Conservation (phyloP, 2,113 vertebrate genomes). For the Lophotis ruficrista region DNA sequence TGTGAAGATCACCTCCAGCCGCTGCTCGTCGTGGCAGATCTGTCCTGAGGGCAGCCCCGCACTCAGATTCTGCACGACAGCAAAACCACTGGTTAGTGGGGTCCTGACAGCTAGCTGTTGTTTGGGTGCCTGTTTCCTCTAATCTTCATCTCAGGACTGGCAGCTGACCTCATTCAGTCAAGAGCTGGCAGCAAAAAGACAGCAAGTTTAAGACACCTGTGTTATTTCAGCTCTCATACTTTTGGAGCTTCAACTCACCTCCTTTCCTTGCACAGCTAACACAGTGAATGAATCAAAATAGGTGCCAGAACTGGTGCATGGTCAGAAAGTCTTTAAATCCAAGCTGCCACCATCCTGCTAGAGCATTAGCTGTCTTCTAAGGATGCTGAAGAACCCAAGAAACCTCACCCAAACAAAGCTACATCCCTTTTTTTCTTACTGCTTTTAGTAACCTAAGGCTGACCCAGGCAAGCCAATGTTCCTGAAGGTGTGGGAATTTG, state of each 20-base stretch:
- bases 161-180: conserved; percentile 39
- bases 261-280: neutral
- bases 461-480: neutral
- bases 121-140: neutral
- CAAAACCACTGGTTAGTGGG: neutral
- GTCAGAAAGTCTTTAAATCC: neutral
- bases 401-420: neutral
- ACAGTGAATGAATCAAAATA: neutral
- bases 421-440: neutral
- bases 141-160: neutral
- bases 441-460: neutral
- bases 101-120: neutral
- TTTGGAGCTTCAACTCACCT: neutral
- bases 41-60: conserved; percentile 89
- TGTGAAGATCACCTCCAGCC: conserved; percentile 94
- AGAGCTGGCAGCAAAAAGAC: neutral
- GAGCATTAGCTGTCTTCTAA: neutral
- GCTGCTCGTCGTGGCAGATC: conserved; percentile 94
- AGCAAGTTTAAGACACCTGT: neutral
- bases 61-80: conserved; percentile 81
- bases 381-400: neutral
- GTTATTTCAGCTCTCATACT: neutral
- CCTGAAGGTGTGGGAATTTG: neutral
- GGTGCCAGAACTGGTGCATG: neutral
- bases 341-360: neutral